These are phyloP conservation scores for Caenorhabditis afra DNA, from an alignment of 2,888 invertebrate genomes.

Conservation along the genomic window DNA sequence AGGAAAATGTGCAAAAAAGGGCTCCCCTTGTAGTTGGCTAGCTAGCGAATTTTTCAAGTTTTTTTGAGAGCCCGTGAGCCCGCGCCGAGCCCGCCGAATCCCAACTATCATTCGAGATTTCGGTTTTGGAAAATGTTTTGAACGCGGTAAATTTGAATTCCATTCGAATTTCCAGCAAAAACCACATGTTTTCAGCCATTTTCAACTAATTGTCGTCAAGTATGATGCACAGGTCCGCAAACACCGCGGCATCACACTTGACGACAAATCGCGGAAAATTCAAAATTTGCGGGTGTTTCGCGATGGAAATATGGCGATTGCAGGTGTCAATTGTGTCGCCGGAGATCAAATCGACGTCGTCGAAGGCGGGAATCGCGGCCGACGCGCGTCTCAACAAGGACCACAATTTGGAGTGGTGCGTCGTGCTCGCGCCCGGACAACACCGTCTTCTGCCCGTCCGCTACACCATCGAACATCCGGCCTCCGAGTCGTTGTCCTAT, in stretches of 20 bases:
- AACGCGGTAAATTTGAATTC: neutral
- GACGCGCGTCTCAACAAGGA: conserved; percentile 77
- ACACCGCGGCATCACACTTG: neutral
- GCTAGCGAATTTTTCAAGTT: neutral
- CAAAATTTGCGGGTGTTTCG: too few relatives aligned
- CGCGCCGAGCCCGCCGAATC: conserved; percentile 11
- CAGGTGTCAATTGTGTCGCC: conserved; percentile 71
- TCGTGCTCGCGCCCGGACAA: conserved; percentile 75
- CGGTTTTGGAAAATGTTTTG: conserved; percentile 40
- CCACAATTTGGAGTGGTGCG: conserved; percentile 78
- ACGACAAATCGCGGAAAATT: too few relatives aligned
- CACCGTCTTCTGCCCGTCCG: conserved; percentile 71
- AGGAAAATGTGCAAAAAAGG: too few relatives aligned
- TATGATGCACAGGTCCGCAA: neutral
- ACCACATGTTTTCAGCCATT: too few relatives aligned
- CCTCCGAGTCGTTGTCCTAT: conserved; percentile 69
- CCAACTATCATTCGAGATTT: conserved; percentile 37
- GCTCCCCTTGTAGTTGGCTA: neutral
- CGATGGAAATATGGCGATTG: conserved; percentile 1
- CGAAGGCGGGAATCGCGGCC: conserved; percentile 28
- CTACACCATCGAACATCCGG: conserved; percentile 77
- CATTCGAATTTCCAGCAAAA: neutral
- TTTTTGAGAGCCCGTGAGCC: neutral
- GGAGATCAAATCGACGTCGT: conserved; percentile 65
- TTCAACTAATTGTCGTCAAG: neutral